These are phyloP conservation scores for Halichoeres trimaculatus DNA, from an alignment of 2,113 vertebrate species.

Conservation along the genomic window DNA sequence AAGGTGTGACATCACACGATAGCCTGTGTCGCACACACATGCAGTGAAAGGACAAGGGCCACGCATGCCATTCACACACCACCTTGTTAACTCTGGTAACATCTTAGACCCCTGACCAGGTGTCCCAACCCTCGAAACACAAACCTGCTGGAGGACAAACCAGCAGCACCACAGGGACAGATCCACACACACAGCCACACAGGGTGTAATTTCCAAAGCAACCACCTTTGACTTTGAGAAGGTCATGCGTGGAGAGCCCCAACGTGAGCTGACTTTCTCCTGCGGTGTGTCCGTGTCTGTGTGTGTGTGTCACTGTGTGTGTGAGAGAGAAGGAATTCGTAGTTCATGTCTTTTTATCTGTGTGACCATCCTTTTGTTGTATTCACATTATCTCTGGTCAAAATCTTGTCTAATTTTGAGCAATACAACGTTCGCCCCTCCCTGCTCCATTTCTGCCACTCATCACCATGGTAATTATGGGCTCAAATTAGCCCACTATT, in stretches of 20 bases:
- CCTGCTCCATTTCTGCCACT: slow-evolving; percentile 23
- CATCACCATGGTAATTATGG: slow-evolving; percentile 45
- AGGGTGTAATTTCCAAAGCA: slow-evolving; percentile 49
- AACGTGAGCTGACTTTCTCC: slow-evolving; percentile 41
- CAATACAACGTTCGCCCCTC: background rate
- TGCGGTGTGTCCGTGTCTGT: background rate
- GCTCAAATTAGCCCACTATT: slow-evolving; percentile 48
- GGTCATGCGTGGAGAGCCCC: slow-evolving; percentile 23
- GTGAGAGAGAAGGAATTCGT: background rate
- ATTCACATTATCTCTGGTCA: slow-evolving; percentile 22
- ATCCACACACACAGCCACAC: background rate
- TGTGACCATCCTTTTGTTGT: background rate
- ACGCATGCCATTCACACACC: background rate
- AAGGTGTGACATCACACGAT: background rate
- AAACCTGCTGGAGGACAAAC: slow-evolving; percentile 9
- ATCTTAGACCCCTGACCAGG: slow-evolving; percentile 24
- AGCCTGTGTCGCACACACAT: background rate
- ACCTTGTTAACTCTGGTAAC: slow-evolving; percentile 47
- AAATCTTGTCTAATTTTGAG: slow-evolving; percentile 31
- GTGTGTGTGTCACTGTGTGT: background rate
- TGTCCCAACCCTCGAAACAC: slow-evolving; percentile 24
- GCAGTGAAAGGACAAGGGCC: background rate
- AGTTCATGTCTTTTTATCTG: background rate
- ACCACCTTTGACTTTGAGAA: slow-evolving; percentile 54
- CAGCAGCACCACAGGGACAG: slow-evolving; percentile 1